Percentiles rank a stretch among this genome's conserved stretches.
Evolutionary conservation across 37 sponge, comb jelly and placozoan genomes (phyloP).

Genomic region (Oopsacas minuta): DNA sequence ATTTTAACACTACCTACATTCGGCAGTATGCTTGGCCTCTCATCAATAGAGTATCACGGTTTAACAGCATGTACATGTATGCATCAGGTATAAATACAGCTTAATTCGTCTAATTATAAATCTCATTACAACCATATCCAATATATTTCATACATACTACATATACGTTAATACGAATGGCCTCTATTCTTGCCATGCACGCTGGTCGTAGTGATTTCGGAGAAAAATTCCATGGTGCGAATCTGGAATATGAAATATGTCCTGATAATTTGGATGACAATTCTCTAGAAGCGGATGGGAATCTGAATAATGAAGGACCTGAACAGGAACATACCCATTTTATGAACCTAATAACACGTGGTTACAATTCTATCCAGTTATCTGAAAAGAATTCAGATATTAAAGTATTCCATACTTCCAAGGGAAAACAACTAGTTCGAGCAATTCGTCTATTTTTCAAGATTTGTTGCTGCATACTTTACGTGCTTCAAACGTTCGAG

Average conservation of each 20-base stretch:
- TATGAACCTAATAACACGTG: background rate
- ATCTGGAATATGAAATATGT: background rate
- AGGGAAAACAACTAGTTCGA: background rate
- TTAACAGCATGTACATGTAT: no score
- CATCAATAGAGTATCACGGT: no score
- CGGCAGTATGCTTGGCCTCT: no score
- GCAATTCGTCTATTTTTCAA: background rate
- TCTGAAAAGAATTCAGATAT: background rate
- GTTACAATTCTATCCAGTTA: background rate
- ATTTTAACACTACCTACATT: no score
- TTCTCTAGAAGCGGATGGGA: background rate
- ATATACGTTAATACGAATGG: no score
- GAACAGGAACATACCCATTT: background rate
- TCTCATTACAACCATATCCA: background rate
- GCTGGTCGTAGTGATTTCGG: background rate
- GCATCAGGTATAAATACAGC: no score
- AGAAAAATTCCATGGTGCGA: background rate
- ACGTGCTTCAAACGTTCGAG: background rate
- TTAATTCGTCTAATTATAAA: background rate
- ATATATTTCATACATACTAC: background rate
- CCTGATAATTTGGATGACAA: background rate
- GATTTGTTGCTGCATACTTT: background rate
- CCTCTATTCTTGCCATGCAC: background rate
- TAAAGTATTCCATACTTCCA: background rate
- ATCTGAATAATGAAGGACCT: background rate